Conservation (phyloP, 1,140 invertebrate species). For the Argopecten irradians region DNA sequence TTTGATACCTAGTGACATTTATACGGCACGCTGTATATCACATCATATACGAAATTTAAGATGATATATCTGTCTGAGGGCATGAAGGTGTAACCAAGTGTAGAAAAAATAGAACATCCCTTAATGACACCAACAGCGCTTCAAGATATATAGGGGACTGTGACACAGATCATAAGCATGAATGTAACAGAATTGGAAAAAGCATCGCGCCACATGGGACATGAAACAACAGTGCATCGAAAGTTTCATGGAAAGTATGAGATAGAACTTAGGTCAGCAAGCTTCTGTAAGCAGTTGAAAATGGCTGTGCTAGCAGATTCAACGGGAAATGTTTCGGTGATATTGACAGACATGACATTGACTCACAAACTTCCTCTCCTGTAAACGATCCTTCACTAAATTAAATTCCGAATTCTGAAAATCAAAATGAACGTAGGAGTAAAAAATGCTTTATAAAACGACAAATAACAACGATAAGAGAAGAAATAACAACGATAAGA, state of each 20-base stretch:
- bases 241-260: slow-evolving; percentile 48
- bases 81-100: too few species aligned
- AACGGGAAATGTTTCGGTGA: not conserved
- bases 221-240: slow-evolving; percentile 45
- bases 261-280: slow-evolving; percentile 44
- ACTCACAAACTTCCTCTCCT: not conserved
- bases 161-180: slow-evolving; percentile 31
- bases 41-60: too few species aligned
- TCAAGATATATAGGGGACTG: too few species aligned
- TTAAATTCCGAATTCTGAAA: not conserved
- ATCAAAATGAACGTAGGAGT: not conserved
- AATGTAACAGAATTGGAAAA: slow-evolving; percentile 39
- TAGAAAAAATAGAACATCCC: too few species aligned
- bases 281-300: too few species aligned
- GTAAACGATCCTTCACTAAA: not conserved
- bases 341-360: not conserved
- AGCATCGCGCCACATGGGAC: slow-evolving; percentile 50
- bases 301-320: slow-evolving; percentile 44
- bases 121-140: too few species aligned
- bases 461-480: too few species aligned
- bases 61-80: too few species aligned
- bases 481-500: not conserved
- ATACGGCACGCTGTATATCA: too few species aligned
- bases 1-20: too few species aligned
- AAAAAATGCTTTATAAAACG: not conserved